Percentiles rank a stretch among this genome's conserved stretches.
These are phyloP conservation scores for Toxotes lorentzi DNA, from an alignment of 2,797 vertebrate genomes.

Conservation along the genomic window DNA sequence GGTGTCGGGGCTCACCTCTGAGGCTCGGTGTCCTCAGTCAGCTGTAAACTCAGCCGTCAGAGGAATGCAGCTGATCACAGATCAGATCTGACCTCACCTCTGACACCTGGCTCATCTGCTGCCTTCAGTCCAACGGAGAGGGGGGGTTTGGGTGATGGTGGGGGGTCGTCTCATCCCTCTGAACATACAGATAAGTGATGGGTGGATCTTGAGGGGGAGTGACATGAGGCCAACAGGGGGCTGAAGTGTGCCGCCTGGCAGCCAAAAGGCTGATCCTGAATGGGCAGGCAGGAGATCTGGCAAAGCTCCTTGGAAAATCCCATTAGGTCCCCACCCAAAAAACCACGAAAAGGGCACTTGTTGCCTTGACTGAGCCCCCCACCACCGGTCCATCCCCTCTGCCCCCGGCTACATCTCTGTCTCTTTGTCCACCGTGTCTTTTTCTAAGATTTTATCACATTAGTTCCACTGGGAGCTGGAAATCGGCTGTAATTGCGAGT, in stretches of 20 bases:
- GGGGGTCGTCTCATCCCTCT: conserved; percentile 3
- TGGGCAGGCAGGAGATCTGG: conserved; percentile 87
- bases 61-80: not conserved
- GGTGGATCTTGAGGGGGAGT: conserved; percentile 5
- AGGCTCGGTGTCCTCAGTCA: no score
- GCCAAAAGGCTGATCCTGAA: conserved; percentile 81
- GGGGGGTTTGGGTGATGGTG: not conserved
- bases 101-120: conserved; percentile 20
- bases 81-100: conserved; percentile 25
- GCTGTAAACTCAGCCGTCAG: not conserved
- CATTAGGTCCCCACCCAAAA: conserved; percentile 84
- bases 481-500: conserved; percentile 71
- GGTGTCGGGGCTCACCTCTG: no score
- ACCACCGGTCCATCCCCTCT: conserved; percentile 36
- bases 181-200: conserved; percentile 15
- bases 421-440: conserved; percentile 78
- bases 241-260: conserved; percentile 84
- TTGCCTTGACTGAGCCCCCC: conserved; percentile 74
- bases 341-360: conserved; percentile 83
- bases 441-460: conserved; percentile 83
- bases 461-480: conserved; percentile 83
- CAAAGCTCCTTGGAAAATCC: conserved; percentile 94
- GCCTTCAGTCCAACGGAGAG: conserved; percentile 2
- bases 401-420: conserved; percentile 78
- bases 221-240: conserved; percentile 51